Evolutionary conservation across 1,140 invertebrate genomes (phyloP).

Genomic region (Contarinia nasturtii): DNA sequence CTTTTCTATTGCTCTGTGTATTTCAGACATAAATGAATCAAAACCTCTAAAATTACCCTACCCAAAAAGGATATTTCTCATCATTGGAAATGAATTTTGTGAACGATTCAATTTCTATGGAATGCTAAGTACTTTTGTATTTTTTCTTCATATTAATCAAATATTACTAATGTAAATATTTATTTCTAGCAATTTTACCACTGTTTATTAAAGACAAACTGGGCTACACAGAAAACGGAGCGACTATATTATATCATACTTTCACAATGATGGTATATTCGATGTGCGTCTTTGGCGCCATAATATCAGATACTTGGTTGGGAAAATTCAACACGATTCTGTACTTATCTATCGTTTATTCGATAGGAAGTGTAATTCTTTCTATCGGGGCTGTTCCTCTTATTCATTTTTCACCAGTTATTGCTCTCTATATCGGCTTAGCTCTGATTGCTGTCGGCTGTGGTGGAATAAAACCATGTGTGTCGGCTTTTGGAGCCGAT

Average conservation of each 20-base stretch:
- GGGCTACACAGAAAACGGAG: slow-evolving; percentile 36
- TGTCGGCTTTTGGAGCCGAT: slow-evolving; percentile 92
- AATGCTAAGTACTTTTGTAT: slow-evolving; percentile 40
- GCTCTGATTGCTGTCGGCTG: slow-evolving; percentile 73
- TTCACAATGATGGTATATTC: slow-evolving; percentile 68
- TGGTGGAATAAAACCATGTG: slow-evolving; percentile 95
- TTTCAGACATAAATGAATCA: too few relatives aligned
- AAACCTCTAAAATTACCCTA: slow-evolving; percentile 35
- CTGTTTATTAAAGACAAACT: slow-evolving; percentile 55
- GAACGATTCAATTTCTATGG: slow-evolving; percentile 74
- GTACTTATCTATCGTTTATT: slow-evolving; percentile 74
- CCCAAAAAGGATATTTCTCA: slow-evolving; percentile 58
- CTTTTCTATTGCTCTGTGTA: too few relatives aligned
- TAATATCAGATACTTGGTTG: slow-evolving; percentile 62
- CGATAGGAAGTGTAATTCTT: slow-evolving; percentile 62
- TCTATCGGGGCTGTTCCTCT: slow-evolving; percentile 43
- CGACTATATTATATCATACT: slow-evolving; percentile 59
- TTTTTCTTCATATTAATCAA: not conserved
- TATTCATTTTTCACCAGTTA: slow-evolving; percentile 27
- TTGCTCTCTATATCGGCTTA: slow-evolving; percentile 58
- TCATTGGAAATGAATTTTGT: slow-evolving; percentile 69
- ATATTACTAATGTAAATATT: slow-evolving; percentile 8
- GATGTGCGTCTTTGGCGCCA: slow-evolving; percentile 65
- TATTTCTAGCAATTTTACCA: slow-evolving; percentile 58
- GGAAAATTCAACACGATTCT: slow-evolving; percentile 74